Percentiles rank a stretch among this genome's conserved stretches.
Conservation (phyloP, 2,888 invertebrate species). For the Catocala nupta region DNA sequence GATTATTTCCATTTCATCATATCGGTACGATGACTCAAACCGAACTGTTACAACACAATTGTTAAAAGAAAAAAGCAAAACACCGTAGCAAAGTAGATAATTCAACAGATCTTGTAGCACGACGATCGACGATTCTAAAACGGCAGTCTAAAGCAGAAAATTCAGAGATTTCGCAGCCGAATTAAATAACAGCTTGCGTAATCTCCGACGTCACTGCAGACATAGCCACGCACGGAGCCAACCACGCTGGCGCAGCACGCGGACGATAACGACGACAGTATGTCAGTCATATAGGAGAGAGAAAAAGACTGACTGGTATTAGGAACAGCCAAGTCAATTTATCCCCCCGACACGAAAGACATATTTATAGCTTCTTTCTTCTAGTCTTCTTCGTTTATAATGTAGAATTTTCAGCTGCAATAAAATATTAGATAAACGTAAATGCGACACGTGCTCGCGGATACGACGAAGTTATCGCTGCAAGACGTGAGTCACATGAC, state of each 20-base stretch:
- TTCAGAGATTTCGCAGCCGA: slow-evolving; percentile 85
- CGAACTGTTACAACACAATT: slow-evolving; percentile 70
- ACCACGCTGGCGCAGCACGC: slow-evolving; percentile 35
- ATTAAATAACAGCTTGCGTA: slow-evolving; percentile 81
- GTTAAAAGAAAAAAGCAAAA: slow-evolving; percentile 58
- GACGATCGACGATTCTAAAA: slow-evolving; percentile 26
- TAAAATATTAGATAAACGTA: slow-evolving; percentile 48
- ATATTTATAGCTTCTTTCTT: slow-evolving; percentile 61
- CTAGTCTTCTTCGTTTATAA: slow-evolving; percentile 44
- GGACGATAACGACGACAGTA: slow-evolving; percentile 62
- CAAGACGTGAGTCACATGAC: slow-evolving; percentile 67
- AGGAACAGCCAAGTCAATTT: slow-evolving; percentile 88
- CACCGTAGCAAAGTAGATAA: slow-evolving; percentile 37
- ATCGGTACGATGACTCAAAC: slow-evolving; percentile 72
- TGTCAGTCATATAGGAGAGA: slow-evolving; percentile 91
- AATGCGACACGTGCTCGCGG: slow-evolving; percentile 46
- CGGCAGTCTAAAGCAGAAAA: slow-evolving; percentile 79
- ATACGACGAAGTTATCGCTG: slow-evolving; percentile 35
- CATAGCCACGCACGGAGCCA: slow-evolving; percentile 57
- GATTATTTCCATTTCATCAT: slow-evolving; percentile 78
- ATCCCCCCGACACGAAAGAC: slow-evolving; percentile 89
- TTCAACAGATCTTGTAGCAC: slow-evolving; percentile 16
- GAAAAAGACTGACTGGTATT: slow-evolving; percentile 92
- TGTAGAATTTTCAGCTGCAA: slow-evolving; percentile 59
- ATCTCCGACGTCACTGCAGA: slow-evolving; percentile 85